Evolutionary conservation across 2,888 invertebrate genomes (phyloP).

Genomic region (Calameuta pallipes): DNA sequence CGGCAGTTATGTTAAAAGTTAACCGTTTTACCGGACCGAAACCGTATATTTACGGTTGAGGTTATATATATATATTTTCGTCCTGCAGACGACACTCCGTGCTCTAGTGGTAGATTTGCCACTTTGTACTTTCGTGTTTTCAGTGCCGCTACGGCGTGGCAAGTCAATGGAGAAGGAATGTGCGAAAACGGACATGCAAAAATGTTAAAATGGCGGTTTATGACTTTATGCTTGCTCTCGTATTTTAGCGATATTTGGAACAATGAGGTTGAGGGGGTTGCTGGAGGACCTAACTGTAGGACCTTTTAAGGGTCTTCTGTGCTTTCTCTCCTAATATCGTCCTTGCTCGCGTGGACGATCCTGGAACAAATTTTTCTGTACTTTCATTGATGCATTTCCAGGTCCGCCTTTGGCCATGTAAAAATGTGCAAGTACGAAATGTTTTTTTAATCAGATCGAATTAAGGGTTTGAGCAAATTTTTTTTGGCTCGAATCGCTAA

Average conservation of each 20-base stretch:
- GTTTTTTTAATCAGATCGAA: background rate
- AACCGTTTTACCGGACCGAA: slow-evolving; percentile 43
- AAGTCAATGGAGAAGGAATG: background rate
- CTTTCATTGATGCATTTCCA: background rate
- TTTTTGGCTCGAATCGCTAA: too few species aligned
- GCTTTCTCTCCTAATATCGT: slow-evolving; percentile 1
- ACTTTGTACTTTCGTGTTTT: slow-evolving; percentile 48
- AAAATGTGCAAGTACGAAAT: background rate
- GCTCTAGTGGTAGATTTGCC: slow-evolving; percentile 27
- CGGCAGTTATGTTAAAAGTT: slow-evolving; percentile 38
- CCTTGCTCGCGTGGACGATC: background rate
- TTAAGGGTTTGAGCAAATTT: too few species aligned
- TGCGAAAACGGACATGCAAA: slow-evolving; percentile 30
- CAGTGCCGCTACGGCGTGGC: background rate
- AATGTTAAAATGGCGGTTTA: slow-evolving; percentile 56
- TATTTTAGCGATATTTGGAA: slow-evolving; percentile 57
- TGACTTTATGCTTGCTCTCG: slow-evolving; percentile 46
- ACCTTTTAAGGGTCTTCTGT: background rate
- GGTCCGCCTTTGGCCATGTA: background rate
- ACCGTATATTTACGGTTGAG: slow-evolving; percentile 38
- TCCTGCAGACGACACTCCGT: background rate
- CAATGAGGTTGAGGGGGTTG: slow-evolving; percentile 37
- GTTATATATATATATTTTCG: slow-evolving; percentile 30
- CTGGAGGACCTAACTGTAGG: slow-evolving; percentile 43
- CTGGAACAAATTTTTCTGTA: background rate